phyloP scores from a whole-genome alignment of 2,113 vertebrate species.

The Jacana jacana region DNA sequence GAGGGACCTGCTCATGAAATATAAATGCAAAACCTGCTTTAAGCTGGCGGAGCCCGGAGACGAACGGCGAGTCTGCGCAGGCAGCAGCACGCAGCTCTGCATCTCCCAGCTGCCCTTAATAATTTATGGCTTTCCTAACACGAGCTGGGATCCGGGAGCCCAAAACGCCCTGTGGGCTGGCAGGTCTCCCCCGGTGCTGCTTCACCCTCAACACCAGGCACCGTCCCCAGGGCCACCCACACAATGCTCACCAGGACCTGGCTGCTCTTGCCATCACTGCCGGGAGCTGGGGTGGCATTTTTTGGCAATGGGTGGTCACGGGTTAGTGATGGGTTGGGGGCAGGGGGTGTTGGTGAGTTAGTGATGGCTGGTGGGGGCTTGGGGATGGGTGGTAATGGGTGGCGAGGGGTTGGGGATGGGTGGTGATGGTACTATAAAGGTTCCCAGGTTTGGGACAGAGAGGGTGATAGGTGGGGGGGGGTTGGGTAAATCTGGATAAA shows the following conservation, averaged over 20 bases:
- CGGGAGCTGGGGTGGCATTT: background rate
- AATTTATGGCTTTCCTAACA: background rate
- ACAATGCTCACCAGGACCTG: rapidly evolving
- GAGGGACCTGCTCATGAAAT: background rate
- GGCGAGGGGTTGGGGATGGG: background rate
- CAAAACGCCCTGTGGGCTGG: background rate
- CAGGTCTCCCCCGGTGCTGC: background rate
- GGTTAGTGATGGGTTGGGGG: background rate
- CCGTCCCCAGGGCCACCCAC: background rate
- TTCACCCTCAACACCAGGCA: background rate
- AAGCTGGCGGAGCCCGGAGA: background rate
- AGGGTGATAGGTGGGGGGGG: rapidly evolving
- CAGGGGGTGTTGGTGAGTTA: too few relatives aligned
- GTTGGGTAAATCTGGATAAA: background rate
- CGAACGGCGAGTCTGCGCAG: background rate
- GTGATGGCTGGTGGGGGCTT: background rate
- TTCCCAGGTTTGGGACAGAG: background rate
- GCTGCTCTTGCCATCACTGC: too few relatives aligned
- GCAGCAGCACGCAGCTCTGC: background rate
- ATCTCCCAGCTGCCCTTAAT: background rate
- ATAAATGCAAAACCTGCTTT: constrained; percentile 3
- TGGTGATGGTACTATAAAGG: background rate
- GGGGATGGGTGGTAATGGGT: background rate
- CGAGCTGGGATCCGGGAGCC: background rate
- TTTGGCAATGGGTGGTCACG: rapidly evolving